Percentiles rank a stretch among this genome's conserved stretches.
Evolutionary conservation across 2,113 vertebrate genomes (phyloP).

Genomic region (Rynchops niger): DNA sequence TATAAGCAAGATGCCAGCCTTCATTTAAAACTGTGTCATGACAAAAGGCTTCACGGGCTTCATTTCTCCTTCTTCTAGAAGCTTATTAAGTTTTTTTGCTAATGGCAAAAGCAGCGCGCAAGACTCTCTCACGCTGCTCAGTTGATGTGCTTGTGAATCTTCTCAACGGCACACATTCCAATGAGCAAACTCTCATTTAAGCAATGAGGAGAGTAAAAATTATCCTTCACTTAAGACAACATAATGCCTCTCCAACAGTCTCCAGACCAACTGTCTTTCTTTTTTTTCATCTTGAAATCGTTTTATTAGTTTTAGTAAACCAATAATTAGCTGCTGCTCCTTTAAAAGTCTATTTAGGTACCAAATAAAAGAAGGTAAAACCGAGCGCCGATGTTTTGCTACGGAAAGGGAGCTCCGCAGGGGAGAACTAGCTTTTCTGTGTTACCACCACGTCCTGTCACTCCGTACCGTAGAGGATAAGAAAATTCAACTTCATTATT

Average conservation of each 20-base stretch:
- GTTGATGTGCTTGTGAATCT: background rate
- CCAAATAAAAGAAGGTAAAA: background rate
- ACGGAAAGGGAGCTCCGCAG: background rate
- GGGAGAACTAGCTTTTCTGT: background rate
- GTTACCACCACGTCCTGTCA: background rate
- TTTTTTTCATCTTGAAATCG: background rate
- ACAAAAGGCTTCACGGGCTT: background rate
- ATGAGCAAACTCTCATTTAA: background rate
- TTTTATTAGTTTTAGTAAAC: background rate
- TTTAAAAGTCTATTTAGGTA: background rate
- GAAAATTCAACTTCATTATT: background rate
- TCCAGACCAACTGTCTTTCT: background rate
- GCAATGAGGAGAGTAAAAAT: background rate
- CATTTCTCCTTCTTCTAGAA: background rate
- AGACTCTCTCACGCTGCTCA: background rate
- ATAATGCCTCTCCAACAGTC: background rate
- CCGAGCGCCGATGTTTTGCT: background rate
- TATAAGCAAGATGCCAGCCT: background rate
- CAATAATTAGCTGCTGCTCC: background rate
- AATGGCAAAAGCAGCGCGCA: background rate
- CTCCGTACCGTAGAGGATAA: background rate
- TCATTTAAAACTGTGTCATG: background rate
- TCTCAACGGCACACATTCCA: background rate
- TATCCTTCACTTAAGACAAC: background rate
- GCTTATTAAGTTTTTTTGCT: background rate